These are phyloP conservation scores for Sapayoa aenigma DNA, from an alignment of 2,113 vertebrate genomes.

Conservation along the genomic window DNA sequence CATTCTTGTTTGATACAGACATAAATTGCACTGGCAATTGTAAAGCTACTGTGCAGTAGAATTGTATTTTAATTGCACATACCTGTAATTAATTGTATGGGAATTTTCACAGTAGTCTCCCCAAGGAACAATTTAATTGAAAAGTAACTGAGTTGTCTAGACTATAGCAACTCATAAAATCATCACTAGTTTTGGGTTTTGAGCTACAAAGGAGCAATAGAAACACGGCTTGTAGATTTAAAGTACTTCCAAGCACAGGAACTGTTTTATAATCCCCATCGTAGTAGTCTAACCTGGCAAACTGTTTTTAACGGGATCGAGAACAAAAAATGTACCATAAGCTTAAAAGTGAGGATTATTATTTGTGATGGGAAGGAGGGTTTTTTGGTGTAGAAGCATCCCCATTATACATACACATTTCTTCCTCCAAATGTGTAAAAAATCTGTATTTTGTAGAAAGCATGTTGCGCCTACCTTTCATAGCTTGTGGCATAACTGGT, in stretches of 20 bases:
- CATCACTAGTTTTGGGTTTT: conserved; percentile 68
- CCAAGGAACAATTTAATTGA: conserved; percentile 67
- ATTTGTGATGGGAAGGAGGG: neutral
- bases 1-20: conserved; percentile 42
- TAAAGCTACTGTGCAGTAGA: conserved; percentile 26
- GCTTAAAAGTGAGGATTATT: neutral
- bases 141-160: conserved; percentile 73
- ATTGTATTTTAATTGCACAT: conserved; percentile 52
- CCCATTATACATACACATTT: neutral
- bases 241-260: conserved; percentile 30
- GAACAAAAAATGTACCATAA: neutral
- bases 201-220: conserved; percentile 62
- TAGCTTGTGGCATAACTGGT: neutral
- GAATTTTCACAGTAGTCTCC: conserved; percentile 69
- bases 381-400: neutral
- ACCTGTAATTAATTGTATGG: conserved; percentile 69
- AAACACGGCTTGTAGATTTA: conserved; percentile 36
- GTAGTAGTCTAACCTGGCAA: neutral
- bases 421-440: neutral
- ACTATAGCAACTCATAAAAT: conserved; percentile 71
- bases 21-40: neutral
- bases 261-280: conserved; percentile 51
- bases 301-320: neutral
- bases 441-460: neutral
- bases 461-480: neutral